A percentile compares a stretch with the other conserved stretches of the same genome.
Evolutionary conservation across 2,888 invertebrate species (phyloP).

Genomic region (Eupsilia transversa): DNA sequence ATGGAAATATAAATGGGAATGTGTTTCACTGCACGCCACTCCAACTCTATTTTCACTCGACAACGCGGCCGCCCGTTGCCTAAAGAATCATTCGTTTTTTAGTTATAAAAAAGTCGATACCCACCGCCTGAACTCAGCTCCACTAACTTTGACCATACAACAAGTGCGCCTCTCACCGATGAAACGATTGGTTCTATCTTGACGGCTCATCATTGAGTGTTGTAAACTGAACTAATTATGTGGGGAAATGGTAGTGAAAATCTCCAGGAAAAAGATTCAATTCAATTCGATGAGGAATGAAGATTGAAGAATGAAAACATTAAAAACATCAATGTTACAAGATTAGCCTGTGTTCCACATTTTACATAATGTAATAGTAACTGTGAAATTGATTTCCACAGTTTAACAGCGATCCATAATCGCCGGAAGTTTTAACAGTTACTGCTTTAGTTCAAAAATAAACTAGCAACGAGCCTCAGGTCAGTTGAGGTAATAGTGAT

Average conservation of each 20-base stretch:
- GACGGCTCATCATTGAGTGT: not conserved
- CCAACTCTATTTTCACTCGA: not conserved
- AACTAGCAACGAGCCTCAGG: constrained; percentile 14
- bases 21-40: not conserved
- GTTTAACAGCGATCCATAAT: constrained; percentile 21
- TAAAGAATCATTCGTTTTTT: not conserved
- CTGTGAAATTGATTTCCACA: constrained; percentile 43
- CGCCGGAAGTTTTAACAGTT: constrained; percentile 38
- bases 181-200: not conserved
- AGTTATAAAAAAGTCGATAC: not conserved
- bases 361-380: constrained; percentile 11
- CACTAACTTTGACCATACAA: not conserved
- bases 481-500: constrained; percentile 26
- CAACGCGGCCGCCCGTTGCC: not conserved
- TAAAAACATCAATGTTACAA: constrained; percentile 1
- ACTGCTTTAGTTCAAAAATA: constrained; percentile 35
- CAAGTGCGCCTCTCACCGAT: not conserved
- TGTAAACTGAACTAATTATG: not conserved
- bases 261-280: not conserved
- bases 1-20: not conserved
- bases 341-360: constrained; percentile 23
- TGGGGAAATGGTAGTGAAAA: no score
- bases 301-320: constrained; percentile 1
- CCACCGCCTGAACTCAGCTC: not conserved
- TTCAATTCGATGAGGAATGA: not conserved